Base-by-base conservation (phyloP, 2,113 vertebrate species). In the Vidua macroura region DNA sequence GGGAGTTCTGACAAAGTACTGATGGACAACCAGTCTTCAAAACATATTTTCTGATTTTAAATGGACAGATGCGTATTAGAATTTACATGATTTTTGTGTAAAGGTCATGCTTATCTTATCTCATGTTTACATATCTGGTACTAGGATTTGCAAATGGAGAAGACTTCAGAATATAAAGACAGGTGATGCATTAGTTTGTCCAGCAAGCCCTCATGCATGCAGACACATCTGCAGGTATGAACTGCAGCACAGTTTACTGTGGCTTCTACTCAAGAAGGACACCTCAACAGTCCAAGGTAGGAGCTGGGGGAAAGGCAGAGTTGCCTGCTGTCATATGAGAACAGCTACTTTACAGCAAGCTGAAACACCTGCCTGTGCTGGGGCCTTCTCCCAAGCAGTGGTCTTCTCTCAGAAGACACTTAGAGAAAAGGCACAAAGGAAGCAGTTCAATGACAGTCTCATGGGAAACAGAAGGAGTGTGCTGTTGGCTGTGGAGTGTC, bases 381-480 rank as follows among this genome's bases (percentile, higher is more conserved):
- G 13, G 41, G 13, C 55, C 64, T 75, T 75, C 39, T 49, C 22
- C 23, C 55, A 21, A 81, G 51, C 48, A 28, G 41, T 52, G 19
- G 35, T 51, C 49, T 74, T 11, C 9, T n/a, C 23, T 28, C 20
- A 44, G 59, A 24, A 66, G n/a, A 59, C 31, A 5, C 33, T n/a
- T 20, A 6, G 18, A 66, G 27, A 56, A 78, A 48, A 92, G 4
- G 6, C 18, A 21, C 35, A 37, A 37, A 49, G 2, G 2, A 64
- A 55, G 17, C 8, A 22, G n/a, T 39, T 20, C n/a, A 11, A 1
- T 3, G 4, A 4, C 21, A 69, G 16, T 5, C 28, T 20, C 17
- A 6, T 53, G 51, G 64, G 41, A 68, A 64, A 21, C 6, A 28
- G 20, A 10, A 53, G 25, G 44, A 66, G 10, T 0, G 0, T 16